Evolutionary conservation across 2,888 invertebrate species (phyloP).

Genomic region (Spodoptera littoralis): DNA sequence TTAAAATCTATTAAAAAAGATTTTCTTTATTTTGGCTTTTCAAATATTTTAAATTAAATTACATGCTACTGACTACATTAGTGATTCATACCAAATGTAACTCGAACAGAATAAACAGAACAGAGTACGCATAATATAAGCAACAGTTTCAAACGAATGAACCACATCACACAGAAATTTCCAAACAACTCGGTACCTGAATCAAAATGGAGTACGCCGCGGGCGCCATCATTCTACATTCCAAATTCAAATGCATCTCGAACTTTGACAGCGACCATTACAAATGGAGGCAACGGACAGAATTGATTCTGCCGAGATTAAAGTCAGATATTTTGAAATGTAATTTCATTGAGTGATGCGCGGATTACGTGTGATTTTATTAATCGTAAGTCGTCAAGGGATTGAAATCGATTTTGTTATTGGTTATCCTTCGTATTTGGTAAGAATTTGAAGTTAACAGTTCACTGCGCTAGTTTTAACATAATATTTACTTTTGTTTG

Average conservation of each 20-base stretch:
- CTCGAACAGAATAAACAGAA: too few relatives aligned
- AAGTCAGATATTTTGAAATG: neutral
- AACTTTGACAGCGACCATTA: constrained; percentile 12
- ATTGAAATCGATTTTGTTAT: neutral
- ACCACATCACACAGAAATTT: too few relatives aligned
- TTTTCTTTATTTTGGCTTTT: too few relatives aligned
- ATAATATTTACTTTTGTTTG: too few relatives aligned
- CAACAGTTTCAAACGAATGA: too few relatives aligned
- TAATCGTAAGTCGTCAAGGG: neutral
- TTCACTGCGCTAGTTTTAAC: too few relatives aligned
- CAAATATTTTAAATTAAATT: too few relatives aligned
- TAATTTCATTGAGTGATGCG: neutral
- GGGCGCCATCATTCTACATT: constrained; percentile 5
- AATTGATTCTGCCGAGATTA: neutral
- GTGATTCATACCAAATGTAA: too few relatives aligned
- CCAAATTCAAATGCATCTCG: constrained; percentile 17
- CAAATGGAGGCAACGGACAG: constrained; percentile 12
- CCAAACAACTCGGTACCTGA: neutral
- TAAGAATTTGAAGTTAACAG: neutral
- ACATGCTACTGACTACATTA: too few relatives aligned
- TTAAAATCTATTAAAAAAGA: too few relatives aligned
- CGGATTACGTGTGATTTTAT: constrained; percentile 1
- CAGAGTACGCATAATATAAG: too few relatives aligned
- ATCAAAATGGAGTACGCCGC: constrained; percentile 7
- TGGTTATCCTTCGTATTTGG: neutral